A percentile compares a stretch with the other conserved stretches of the same genome.
These are phyloP conservation scores for Stictonetta naevosa DNA, from an alignment of 2,113 vertebrate species.

Conservation along the genomic window DNA sequence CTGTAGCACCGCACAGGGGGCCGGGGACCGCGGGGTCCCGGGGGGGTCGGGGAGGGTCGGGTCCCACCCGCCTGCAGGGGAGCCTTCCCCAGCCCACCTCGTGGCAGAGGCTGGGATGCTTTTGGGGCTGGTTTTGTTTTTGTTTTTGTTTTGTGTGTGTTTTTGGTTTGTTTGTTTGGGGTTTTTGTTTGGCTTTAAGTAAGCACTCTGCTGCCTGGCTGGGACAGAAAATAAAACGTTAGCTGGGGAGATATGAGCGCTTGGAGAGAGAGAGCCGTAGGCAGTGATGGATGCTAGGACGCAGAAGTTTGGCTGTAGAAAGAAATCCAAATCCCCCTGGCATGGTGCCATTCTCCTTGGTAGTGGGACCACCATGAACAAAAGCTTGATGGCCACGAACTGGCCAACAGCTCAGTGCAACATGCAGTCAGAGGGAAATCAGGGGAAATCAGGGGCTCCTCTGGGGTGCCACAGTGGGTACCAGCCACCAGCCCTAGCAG, in stretches of 20 bases:
- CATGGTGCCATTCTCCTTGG: not conserved
- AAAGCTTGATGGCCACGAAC: not conserved
- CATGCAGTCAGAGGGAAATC: not conserved
- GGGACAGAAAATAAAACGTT: not conserved
- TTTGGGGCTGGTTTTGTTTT: not conserved
- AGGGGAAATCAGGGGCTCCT: not conserved
- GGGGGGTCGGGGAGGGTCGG: accelerated
- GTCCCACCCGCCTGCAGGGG: accelerated
- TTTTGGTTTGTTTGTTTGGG: not conserved
- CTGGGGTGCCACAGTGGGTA: accelerated
- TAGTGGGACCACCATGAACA: not conserved
- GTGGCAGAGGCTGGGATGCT: not conserved
- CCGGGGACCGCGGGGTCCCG: too few relatives aligned
- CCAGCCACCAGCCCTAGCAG: not conserved
- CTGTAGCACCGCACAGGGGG: not conserved
- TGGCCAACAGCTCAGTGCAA: not conserved
- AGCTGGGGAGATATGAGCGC: accelerated
- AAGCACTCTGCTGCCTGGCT: accelerated
- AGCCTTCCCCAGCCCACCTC: not conserved
- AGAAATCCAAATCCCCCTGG: accelerated
- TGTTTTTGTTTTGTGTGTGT: not conserved
- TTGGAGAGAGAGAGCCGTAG: not conserved
- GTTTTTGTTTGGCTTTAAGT: too few relatives aligned
- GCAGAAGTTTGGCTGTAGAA: not conserved
- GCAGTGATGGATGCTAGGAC: not conserved